Percentiles rank a stretch among this genome's conserved stretches.
Evolutionary conservation across 2,113 vertebrate species (phyloP).

Genomic region (human): DNA sequence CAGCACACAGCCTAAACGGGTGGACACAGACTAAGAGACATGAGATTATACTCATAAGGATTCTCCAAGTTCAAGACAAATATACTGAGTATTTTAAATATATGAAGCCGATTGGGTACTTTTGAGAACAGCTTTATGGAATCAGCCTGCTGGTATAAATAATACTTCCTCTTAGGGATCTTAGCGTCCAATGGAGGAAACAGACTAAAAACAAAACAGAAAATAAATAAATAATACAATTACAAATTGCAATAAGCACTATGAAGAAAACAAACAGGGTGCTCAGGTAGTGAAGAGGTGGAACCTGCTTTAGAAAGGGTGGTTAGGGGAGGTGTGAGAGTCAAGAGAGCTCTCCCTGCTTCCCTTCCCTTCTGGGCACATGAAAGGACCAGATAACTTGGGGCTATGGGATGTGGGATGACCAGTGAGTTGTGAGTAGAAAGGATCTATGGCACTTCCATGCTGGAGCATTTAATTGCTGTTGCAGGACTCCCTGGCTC

Average conservation of each 20-base stretch:
- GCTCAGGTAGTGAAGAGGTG: background rate
- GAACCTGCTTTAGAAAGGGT: background rate
- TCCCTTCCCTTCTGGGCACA: background rate
- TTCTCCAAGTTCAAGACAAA: background rate
- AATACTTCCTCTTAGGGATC: background rate
- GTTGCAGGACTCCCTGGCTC: background rate
- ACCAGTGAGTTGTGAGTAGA: background rate
- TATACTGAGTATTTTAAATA: background rate
- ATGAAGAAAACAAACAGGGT: background rate
- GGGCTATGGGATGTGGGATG: background rate
- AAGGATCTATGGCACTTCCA: background rate
- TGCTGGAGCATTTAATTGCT: background rate
- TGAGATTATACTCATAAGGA: background rate
- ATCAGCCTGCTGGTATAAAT: background rate
- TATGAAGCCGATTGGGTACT: background rate
- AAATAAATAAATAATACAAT: background rate
- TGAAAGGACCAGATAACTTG: accelerated
- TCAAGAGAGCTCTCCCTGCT: background rate
- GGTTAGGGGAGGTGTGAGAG: background rate
- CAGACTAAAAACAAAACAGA: background rate
- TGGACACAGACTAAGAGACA: background rate
- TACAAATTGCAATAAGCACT: background rate
- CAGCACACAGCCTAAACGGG: background rate
- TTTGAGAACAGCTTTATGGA: background rate
- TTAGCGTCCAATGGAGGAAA: background rate